Base-by-base conservation (phyloP, 2,113 vertebrate genomes). In the Carettochelys insculpta region DNA sequence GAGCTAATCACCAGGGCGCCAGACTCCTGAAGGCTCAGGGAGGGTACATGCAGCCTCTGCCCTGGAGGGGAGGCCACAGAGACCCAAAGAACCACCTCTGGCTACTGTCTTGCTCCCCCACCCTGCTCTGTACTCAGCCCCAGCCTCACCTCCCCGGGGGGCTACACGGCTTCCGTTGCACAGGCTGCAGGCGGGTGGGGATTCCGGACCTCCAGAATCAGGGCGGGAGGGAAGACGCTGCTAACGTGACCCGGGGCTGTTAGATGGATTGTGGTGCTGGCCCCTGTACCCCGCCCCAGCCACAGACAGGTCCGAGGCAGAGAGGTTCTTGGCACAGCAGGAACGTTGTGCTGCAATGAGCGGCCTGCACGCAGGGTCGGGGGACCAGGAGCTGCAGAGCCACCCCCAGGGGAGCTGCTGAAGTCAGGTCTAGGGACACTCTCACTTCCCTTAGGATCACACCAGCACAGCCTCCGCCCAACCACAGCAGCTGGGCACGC, bases 91-190 rank as follows among this genome's bases (percentile, higher is more conserved):
- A 43, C 25, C 41, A 14, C 22, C 25, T 25, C 22, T 14, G 25
- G 25, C 43, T 27, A 31, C 50, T 29, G 54, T 0, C 2, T 41
- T 5, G 43, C 27, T 38, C 29, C 2, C 1, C 4, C 0, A 25
- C 81, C 68, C 68, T 41, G 47, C 84, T 80, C 54, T 86, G 54
- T 17, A 65, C 53, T 6, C 16, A 8, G 41, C 43, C 17, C 34
- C 31, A 34, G 58, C 34, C 4, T 8, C 19, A 16, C 34, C 31
- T 65, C 31, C 34, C 16, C 16, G 11, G 10, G 34, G 17, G 34
- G 17, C 61, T 65, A n/a, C n/a, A 34, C 9, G 58, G 14, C n/a
- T n/a, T n/a, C n/a, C n/a, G n/a, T n/a, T n/a, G n/a, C 50, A 51
- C 50, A 50, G 50, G 50, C 13, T 14, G 11, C 52, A 24, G 8